These are phyloP conservation scores for Pedionomus torquatus DNA, from an alignment of 2,113 vertebrate species.

Conservation along the genomic window DNA sequence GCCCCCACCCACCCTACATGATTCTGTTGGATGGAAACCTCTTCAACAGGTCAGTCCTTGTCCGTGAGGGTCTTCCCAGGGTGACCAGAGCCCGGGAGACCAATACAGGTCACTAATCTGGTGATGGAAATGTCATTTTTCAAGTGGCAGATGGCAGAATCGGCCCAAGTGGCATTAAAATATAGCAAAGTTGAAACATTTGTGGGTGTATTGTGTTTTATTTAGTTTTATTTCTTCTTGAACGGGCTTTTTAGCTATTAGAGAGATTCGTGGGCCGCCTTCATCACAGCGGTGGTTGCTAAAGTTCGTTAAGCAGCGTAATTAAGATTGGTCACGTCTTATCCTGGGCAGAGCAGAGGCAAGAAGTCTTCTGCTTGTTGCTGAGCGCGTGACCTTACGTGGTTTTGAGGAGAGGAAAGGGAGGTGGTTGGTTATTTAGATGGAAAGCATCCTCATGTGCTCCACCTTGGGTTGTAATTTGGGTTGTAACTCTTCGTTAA, in stretches of 20 bases:
- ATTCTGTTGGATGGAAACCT: slow-evolving; percentile 83
- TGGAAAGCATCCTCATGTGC: not conserved
- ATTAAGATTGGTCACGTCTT: rapidly evolving
- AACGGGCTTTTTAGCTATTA: not conserved
- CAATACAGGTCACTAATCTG: too few relatives aligned
- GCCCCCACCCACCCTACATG: slow-evolving; percentile 89
- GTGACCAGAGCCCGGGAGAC: not conserved
- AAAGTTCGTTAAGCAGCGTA: rapidly evolving
- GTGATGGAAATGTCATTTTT: not conserved
- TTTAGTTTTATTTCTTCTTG: not conserved
- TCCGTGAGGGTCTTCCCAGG: too few relatives aligned
- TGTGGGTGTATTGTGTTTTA: too few relatives aligned
- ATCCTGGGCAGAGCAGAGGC: not conserved
- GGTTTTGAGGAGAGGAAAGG: not conserved
- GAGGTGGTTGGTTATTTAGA: not conserved
- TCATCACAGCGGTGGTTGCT: not conserved
- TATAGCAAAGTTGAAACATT: rapidly evolving
- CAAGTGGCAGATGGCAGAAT: not conserved
- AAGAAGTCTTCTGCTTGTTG: not conserved
- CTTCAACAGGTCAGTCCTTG: slow-evolving; percentile 81
- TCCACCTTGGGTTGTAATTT: rapidly evolving
- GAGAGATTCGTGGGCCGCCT: rapidly evolving
- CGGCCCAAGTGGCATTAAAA: rapidly evolving
- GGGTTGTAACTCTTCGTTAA: rapidly evolving
- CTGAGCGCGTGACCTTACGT: rapidly evolving